Evolutionary conservation across 2,113 vertebrate genomes (phyloP).

Genomic region (Abramis brama): DNA sequence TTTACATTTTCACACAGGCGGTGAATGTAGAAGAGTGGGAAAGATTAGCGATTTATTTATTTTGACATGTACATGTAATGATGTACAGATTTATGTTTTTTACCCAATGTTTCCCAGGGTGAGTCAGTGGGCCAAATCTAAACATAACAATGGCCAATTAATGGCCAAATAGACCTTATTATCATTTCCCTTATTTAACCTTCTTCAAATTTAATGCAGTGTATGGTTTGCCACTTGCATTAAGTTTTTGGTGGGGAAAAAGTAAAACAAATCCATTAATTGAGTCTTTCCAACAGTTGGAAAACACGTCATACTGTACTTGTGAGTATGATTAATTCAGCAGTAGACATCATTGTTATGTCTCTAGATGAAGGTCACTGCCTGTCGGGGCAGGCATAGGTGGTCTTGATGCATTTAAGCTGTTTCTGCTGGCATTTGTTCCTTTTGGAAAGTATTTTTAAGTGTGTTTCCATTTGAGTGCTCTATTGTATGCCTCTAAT

Average conservation of each 20-base stretch:
- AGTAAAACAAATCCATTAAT: background rate
- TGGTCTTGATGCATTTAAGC: background rate
- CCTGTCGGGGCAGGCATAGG: background rate
- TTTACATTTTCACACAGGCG: background rate
- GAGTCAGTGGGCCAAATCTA: background rate
- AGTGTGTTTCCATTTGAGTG: background rate
- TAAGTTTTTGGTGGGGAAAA: background rate
- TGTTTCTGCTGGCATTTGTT: slow-evolving; percentile 7
- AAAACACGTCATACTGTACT: background rate
- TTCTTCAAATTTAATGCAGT: background rate
- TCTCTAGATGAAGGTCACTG: background rate
- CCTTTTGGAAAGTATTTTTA: background rate
- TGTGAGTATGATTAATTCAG: background rate
- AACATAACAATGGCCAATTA: background rate
- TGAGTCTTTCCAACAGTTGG: background rate
- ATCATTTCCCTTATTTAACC: background rate
- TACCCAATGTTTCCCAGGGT: background rate
- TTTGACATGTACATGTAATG: background rate
- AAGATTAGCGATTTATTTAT: background rate
- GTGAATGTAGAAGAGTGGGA: background rate
- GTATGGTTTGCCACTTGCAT: background rate
- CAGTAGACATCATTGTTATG: background rate
- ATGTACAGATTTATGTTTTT: background rate
- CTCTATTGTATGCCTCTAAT: background rate
- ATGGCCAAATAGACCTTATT: background rate